Evolutionary conservation across 2,888 invertebrate species (phyloP), one percentile per base, ranked within the genome.

Genomic region (Spisula solida): DNA sequence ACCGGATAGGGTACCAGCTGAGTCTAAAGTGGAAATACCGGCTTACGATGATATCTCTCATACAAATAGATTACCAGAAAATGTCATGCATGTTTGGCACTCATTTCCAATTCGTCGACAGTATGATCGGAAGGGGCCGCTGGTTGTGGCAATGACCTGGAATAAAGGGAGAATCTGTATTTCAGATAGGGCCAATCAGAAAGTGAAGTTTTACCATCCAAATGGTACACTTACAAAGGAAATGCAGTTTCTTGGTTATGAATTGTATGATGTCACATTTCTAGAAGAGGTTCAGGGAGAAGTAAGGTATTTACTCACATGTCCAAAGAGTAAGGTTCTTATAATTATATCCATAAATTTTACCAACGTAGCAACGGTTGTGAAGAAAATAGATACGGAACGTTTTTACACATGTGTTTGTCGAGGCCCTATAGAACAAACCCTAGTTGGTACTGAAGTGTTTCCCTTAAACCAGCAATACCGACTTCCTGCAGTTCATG

Each of bases 191-290:
- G 80, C 85, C 1, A 92, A 92, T 55, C 88, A 82, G 81, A 90
- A 88, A 66, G 31, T 92, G 14, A 92, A 92, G 55, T 88, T 90
- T 47, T 92, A 88, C 70, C 29, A 18, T 55, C 56, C 81, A 10
- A 79, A 86, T 31, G 92, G 91, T 10, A 41, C 78, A 16, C n/a
- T 88, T 20, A 20, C 89, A 0, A 79, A 88, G 14, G 89, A 88
- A 56, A 88, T 91, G 81, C n/a, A 55, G 16, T 87, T 90, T 51
- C 34, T 56, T 16, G 90, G 86, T 18, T 81, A 66, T 55, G 89
- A 92, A 60, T 87, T 92, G 34, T 82, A 90, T 79, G 90, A 90
- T 81, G 80, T 92, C 16, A 82, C 90, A 6, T 92, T 92, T 70
- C 79, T 91, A 10, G 92, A 92, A 51, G 85, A 60, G 29, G 20